Conservation (phyloP, 2,888 invertebrate species). For the Idaea straminata region DNA sequence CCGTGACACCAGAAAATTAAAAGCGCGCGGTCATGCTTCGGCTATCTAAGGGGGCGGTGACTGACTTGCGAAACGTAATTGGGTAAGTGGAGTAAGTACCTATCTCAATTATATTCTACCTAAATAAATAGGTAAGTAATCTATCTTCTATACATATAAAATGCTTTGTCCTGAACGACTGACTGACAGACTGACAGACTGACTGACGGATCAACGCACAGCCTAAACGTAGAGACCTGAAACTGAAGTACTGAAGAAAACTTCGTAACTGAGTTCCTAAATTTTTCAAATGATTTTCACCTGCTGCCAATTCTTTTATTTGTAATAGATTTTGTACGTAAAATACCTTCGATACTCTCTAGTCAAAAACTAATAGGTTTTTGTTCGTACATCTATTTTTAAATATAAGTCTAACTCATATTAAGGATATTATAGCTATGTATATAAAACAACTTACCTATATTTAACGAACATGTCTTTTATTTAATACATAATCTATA, state of each 20-base stretch:
- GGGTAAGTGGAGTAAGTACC: not conserved
- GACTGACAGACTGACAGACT: too few species aligned
- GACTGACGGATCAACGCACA: too few species aligned
- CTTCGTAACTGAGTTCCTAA: conserved; percentile 31
- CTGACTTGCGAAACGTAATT: conserved; percentile 70
- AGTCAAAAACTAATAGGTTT: conserved; percentile 56
- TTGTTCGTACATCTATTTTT: conserved; percentile 36
- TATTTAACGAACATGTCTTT: conserved; percentile 24
- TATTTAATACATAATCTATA: too few species aligned
- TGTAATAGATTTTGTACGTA: conserved; percentile 40
- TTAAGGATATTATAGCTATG: conserved; percentile 18
- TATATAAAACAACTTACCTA: conserved; percentile 20
- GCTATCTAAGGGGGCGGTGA: conserved; percentile 70
- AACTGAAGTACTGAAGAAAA: conserved; percentile 24
- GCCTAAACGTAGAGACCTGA: too few species aligned
- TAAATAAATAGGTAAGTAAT: conserved; percentile 29
- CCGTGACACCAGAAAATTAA: conserved; percentile 77
- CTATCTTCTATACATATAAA: too few species aligned
- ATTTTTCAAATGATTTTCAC: conserved; percentile 16
- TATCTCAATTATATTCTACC: conserved; percentile 33
- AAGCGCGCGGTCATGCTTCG: conserved; percentile 68
- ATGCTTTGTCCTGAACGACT: too few species aligned
- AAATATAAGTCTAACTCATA: conserved; percentile 20
- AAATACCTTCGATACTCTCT: conserved; percentile 48
- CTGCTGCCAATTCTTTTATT: conserved; percentile 22